Evolutionary conservation across 2,888 invertebrate species (phyloP).

Genomic region (Stratiomys singularior): DNA sequence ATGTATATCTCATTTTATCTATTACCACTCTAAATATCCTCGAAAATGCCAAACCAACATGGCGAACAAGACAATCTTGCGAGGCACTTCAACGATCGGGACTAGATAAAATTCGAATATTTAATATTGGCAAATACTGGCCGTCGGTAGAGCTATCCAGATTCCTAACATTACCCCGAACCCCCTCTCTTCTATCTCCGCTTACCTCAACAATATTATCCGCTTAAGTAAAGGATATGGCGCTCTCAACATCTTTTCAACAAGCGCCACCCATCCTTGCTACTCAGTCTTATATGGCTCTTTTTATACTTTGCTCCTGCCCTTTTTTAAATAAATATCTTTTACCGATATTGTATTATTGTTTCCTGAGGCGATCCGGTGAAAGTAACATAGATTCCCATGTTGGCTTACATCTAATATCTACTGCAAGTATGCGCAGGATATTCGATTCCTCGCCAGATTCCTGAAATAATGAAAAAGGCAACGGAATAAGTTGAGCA

Average conservation of each 20-base stretch:
- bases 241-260: not conserved
- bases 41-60: no score
- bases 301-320: slow-evolving; percentile 36
- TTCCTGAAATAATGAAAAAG: slow-evolving; percentile 6
- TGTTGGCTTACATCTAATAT: slow-evolving; percentile 8
- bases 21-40: no score
- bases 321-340: slow-evolving; percentile 49
- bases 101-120: slow-evolving; percentile 42
- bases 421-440: slow-evolving; percentile 9
- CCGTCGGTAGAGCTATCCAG: slow-evolving; percentile 9
- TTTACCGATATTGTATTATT: slow-evolving; percentile 53
- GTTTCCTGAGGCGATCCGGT: slow-evolving; percentile 51
- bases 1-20: no score
- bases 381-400: slow-evolving; percentile 45
- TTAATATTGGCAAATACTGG: slow-evolving; percentile 48
- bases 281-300: slow-evolving; percentile 9
- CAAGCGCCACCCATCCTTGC: not conserved
- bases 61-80: no score
- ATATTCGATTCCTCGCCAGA: not conserved
- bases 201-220: slow-evolving; percentile 28
- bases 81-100: not conserved
- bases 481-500: slow-evolving; percentile 13
- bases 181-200: not conserved
- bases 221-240: slow-evolving; percentile 28
- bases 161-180: not conserved